Evolutionary conservation across 2,888 invertebrate species (phyloP), one percentile per base, ranked within the genome.

Genomic region (Antheraea yamamai): DNA sequence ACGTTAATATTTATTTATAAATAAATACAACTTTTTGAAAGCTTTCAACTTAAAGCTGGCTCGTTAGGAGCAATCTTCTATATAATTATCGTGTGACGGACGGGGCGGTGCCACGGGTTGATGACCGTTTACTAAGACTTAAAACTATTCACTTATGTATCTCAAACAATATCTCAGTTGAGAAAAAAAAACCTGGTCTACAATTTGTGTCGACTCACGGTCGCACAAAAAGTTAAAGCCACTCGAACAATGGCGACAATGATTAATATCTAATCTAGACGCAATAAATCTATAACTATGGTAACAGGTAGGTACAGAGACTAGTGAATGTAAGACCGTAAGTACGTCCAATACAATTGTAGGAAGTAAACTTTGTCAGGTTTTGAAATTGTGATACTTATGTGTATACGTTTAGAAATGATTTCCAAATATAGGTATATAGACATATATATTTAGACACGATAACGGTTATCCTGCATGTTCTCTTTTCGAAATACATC

Each of bases 111-210:
- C 75, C 77, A 78, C 84, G 86, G 92, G 91, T 91, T 88, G 90
- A 89, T 88, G 91, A 91, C 92, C 92, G 91, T 88, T 87, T 85
- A 85, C 88, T 81, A 83, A 87, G 85, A 84, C 80, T 47, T 83
- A 83, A 81, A 85, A 84, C 90, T 91, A 92, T 92, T 92, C 92
- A 92, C 91, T 93, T 92, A 93, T 92, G 92, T 91, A 85, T 82
- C 85, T 87, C 91, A 92, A 92, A 94, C 93, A 93, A 93, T 93
- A 89, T 88, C 81, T 82, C 77, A 79, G 76, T 78, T 80, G 81
- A 79, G 87, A 47, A 89, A 89, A 90, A 89, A 79, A 87, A 89
- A 89, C 81, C 79, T 79, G 84, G 83, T 85, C 78, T 83, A 83
- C 85, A 87, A 87, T 89, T 90, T 90, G 87, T 89, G 92, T 92